Evolutionary conservation across 2,113 vertebrate genomes (phyloP).

Genomic region (Dromiciops gliroides): DNA sequence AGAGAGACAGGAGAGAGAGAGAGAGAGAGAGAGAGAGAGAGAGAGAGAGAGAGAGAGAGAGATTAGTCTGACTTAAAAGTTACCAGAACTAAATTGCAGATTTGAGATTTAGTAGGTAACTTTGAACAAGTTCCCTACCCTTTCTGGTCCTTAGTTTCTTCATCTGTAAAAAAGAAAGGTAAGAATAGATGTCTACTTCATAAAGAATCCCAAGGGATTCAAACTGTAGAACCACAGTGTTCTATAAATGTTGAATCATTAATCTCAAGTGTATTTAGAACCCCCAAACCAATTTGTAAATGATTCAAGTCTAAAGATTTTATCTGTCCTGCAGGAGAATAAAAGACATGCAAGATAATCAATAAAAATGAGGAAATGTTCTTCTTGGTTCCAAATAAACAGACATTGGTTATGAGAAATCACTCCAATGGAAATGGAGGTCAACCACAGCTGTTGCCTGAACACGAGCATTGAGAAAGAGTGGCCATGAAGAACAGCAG

Average conservation of each 20-base stretch:
- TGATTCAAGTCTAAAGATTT: slow-evolving; percentile 73
- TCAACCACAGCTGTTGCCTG: slow-evolving; percentile 65
- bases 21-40: not conserved
- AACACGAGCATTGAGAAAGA: slow-evolving; percentile 53
- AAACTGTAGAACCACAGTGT: slow-evolving; percentile 65
- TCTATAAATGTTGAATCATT: slow-evolving; percentile 76
- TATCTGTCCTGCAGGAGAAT: slow-evolving; percentile 70
- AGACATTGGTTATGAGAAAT: slow-evolving; percentile 61
- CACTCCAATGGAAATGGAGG: slow-evolving; percentile 50
- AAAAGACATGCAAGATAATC: slow-evolving; percentile 71
- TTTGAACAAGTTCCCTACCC: slow-evolving; percentile 48
- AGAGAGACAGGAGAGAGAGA: not conserved
- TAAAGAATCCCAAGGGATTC: slow-evolving; percentile 66
- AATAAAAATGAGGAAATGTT: slow-evolving; percentile 64
- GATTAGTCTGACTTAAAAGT: slow-evolving; percentile 53
- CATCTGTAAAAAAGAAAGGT: slow-evolving; percentile 59
- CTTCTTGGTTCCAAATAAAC: slow-evolving; percentile 73
- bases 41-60: slow-evolving; percentile 38
- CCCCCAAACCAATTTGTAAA: slow-evolving; percentile 76
- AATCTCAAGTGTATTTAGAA: slow-evolving; percentile 68
- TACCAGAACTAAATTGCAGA: slow-evolving; percentile 52
- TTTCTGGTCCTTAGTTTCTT: slow-evolving; percentile 45
- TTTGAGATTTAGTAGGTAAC: slow-evolving; percentile 40
- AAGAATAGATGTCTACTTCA: slow-evolving; percentile 69
- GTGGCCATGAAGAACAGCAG: slow-evolving; percentile 58